Evolutionary conservation across 2,888 invertebrate species (phyloP).

Genomic region (Noctua comes): DNA sequence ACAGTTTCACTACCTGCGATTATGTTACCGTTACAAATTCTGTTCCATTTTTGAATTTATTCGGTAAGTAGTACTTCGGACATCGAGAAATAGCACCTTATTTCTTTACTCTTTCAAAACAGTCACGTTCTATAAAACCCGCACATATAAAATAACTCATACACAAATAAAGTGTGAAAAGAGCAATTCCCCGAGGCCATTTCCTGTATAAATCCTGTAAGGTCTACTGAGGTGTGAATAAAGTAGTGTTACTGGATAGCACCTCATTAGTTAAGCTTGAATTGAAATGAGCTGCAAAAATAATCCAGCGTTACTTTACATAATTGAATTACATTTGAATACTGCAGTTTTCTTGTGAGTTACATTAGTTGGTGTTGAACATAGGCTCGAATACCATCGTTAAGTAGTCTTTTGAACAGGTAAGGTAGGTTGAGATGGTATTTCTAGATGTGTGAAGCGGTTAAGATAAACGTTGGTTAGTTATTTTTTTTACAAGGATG

Average conservation of each 20-base stretch:
- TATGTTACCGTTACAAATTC: too few relatives aligned
- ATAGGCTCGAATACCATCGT: conserved; percentile 40
- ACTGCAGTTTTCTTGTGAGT: conserved; percentile 58
- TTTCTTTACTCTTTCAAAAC: neutral
- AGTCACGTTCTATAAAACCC: neutral
- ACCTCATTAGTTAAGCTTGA: conserved; percentile 54
- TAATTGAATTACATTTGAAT: conserved; percentile 68
- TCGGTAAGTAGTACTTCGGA: too few relatives aligned
- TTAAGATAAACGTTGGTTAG: conserved; percentile 11
- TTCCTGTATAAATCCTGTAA: conserved; percentile 54
- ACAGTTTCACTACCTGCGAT: neutral
- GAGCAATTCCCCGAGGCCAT: conserved; percentile 37
- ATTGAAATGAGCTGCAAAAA: conserved; percentile 58
- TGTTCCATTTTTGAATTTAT: too few relatives aligned
- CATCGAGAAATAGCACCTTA: too few relatives aligned
- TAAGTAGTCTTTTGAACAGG: conserved; percentile 30
- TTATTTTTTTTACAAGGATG: neutral
- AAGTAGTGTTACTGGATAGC: conserved; percentile 56
- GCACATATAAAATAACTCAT: conserved; percentile 39
- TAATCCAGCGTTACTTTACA: conserved; percentile 55
- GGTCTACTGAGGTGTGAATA: conserved; percentile 55
- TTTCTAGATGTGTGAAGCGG: conserved; percentile 6
- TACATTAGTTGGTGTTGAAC: conserved; percentile 52
- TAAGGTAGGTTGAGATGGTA: conserved; percentile 5
- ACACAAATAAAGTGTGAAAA: conserved; percentile 39